phyloP scores from a whole-genome alignment of 2,888 invertebrate genomes.

The Euclidia mi region DNA sequence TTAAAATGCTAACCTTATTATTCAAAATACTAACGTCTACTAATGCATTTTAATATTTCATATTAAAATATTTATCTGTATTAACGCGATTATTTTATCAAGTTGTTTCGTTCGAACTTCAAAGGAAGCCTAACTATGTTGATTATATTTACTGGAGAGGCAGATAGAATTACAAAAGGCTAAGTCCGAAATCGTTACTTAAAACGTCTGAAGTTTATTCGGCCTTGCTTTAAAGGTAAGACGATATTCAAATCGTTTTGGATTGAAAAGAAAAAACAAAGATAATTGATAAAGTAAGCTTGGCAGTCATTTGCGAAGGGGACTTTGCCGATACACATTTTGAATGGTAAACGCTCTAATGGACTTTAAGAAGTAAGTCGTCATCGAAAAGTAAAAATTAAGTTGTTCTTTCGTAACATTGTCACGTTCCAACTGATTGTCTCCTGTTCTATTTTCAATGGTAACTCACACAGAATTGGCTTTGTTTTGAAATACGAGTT shows the following conservation, averaged over 20 bases:
- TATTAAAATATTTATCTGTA: slow-evolving; percentile 16
- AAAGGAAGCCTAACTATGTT: slow-evolving; percentile 49
- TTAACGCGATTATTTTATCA: slow-evolving; percentile 34
- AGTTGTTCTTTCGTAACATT: slow-evolving; percentile 62
- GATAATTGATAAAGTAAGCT: slow-evolving; percentile 63
- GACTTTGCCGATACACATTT: slow-evolving; percentile 58
- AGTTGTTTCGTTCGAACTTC: slow-evolving; percentile 36
- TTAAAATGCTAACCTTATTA: no score
- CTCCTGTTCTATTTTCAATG: slow-evolving; percentile 35
- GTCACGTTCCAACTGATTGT: slow-evolving; percentile 63
- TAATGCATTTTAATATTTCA: neutral
- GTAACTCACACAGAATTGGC: slow-evolving; percentile 21
- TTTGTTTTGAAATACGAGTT: slow-evolving; percentile 9
- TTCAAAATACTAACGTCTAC: no score
- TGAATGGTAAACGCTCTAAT: slow-evolving; percentile 65
- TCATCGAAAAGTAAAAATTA: slow-evolving; percentile 67
- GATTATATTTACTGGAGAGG: slow-evolving; percentile 45
- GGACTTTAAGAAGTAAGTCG: slow-evolving; percentile 62
- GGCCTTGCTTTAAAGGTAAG: slow-evolving; percentile 51
- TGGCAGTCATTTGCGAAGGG: slow-evolving; percentile 47
- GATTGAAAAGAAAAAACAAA: slow-evolving; percentile 48
- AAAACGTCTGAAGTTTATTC: slow-evolving; percentile 46
- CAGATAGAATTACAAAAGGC: slow-evolving; percentile 53
- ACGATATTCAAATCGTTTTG: slow-evolving; percentile 53
- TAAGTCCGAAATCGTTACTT: slow-evolving; percentile 45